A percentile compares a stretch with the other conserved stretches of the same genome.
Evolutionary conservation across 2,888 invertebrate genomes (phyloP).

Genomic region (Muscina levida): DNA sequence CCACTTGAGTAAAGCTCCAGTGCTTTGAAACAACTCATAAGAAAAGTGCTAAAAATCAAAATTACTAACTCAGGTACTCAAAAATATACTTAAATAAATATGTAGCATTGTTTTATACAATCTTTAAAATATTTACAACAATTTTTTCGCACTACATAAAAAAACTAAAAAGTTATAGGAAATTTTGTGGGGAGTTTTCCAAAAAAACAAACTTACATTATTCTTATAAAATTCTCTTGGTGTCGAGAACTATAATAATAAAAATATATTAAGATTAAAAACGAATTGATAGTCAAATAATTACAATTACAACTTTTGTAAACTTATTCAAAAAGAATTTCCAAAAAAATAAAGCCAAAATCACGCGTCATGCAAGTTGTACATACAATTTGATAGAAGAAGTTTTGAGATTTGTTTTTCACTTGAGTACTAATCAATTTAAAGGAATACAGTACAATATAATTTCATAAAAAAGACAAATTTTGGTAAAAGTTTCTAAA

Average conservation of each 20-base stretch:
- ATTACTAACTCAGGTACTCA: too few species aligned
- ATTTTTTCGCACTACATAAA: background rate
- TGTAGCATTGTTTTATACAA: too few species aligned
- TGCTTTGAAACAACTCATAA: background rate
- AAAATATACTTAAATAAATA: background rate
- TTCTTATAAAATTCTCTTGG: slow-evolving; percentile 72
- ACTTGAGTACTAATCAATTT: slow-evolving; percentile 26
- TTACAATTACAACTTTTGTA: too few species aligned
- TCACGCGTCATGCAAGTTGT: slow-evolving; percentile 50
- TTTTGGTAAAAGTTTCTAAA: slow-evolving; percentile 72
- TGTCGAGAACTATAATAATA: slow-evolving; percentile 67
- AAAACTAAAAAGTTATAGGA: background rate
- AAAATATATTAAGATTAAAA: slow-evolving; percentile 53
- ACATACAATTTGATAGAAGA: slow-evolving; percentile 33
- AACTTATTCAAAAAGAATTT: too few species aligned
- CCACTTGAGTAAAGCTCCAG: background rate
- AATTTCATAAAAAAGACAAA: slow-evolving; percentile 72
- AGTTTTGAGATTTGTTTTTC: background rate
- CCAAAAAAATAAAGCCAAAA: slow-evolving; percentile 56
- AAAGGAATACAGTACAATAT: too few species aligned
- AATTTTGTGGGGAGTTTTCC: too few species aligned
- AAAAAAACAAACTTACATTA: slow-evolving; percentile 77
- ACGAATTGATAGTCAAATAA: too few species aligned
- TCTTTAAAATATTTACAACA: slow-evolving; percentile 34
- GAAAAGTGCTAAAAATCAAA: background rate